Evolutionary conservation across 2,888 invertebrate genomes (phyloP).

Genomic region (Trachelus troglodyta): DNA sequence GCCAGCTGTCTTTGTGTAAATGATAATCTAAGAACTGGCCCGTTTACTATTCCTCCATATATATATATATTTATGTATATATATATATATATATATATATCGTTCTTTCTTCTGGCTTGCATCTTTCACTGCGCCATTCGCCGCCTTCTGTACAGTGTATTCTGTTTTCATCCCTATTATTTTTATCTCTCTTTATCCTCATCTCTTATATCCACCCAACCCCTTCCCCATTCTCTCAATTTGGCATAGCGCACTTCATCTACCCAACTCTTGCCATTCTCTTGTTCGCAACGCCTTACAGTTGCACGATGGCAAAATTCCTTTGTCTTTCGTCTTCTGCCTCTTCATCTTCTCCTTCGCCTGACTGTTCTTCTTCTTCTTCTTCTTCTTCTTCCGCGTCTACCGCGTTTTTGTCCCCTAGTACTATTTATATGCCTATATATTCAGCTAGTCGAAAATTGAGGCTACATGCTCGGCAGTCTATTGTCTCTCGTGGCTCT

Average conservation of each 20-base stretch:
- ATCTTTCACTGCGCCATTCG: slow-evolving; percentile 27
- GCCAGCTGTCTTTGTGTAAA: slow-evolving; percentile 21
- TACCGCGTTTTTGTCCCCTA: background rate
- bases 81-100: background rate
- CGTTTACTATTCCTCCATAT: slow-evolving; percentile 8
- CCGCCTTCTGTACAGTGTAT: slow-evolving; percentile 1
- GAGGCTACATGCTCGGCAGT: slow-evolving; percentile 65
- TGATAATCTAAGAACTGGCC: slow-evolving; percentile 30
- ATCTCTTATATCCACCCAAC: background rate
- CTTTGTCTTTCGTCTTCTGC: background rate
- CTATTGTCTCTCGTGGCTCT: slow-evolving; percentile 65
- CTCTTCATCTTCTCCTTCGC: slow-evolving; percentile 4
- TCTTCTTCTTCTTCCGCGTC: slow-evolving; percentile 8
- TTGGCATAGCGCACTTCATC: background rate
- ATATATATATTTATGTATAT: background rate
- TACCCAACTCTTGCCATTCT: background rate
- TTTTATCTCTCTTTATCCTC: background rate
- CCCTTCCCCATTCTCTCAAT: background rate
- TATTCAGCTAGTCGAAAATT: slow-evolving; percentile 56
- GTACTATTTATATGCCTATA: background rate
- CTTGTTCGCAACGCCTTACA: background rate
- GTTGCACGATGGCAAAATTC: background rate
- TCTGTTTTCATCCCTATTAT: background rate
- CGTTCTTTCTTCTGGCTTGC: slow-evolving; percentile 12
- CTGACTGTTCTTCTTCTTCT: slow-evolving; percentile 7